phyloP scores from a whole-genome alignment of 2,113 vertebrate genomes.

The Carlito syrichta region DNA sequence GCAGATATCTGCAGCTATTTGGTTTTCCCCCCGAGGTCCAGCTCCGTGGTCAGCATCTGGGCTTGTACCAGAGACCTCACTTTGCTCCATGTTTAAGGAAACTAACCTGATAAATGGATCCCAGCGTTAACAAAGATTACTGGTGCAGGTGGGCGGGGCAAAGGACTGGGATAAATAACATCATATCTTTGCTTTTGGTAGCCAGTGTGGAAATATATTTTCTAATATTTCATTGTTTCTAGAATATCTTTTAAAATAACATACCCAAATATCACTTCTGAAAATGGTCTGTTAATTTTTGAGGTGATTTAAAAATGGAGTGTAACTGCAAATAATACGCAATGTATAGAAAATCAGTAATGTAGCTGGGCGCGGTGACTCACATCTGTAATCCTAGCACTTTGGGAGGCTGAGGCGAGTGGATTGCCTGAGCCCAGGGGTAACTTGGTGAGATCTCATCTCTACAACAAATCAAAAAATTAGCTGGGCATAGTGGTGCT shows the following conservation, averaged over 20 bases:
- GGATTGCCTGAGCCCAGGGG: no score
- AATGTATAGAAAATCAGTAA: not conserved
- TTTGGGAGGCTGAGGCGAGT: no score
- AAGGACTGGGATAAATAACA: not conserved
- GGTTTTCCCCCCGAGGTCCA: not conserved
- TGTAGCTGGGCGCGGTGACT: no score
- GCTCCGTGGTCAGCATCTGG: not conserved
- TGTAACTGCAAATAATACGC: not conserved
- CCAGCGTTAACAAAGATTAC: not conserved
- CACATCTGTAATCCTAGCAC: no score
- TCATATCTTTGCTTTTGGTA: not conserved
- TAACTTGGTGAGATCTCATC: no score
- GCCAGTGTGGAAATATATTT: not conserved
- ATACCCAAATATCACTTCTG: not conserved
- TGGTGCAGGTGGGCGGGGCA: not conserved
- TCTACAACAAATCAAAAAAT: no score
- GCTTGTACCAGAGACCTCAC: not conserved
- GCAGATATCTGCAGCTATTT: not conserved
- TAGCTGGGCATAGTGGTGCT: no score
- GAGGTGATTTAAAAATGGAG: not conserved
- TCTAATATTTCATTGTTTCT: not conserved
- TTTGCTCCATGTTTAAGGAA: not conserved
- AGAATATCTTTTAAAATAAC: not conserved
- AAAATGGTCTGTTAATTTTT: not conserved
- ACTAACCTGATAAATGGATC: not conserved